Base-by-base conservation (phyloP, 2,888 invertebrate genomes). In the Zelleria hepariella region DNA sequence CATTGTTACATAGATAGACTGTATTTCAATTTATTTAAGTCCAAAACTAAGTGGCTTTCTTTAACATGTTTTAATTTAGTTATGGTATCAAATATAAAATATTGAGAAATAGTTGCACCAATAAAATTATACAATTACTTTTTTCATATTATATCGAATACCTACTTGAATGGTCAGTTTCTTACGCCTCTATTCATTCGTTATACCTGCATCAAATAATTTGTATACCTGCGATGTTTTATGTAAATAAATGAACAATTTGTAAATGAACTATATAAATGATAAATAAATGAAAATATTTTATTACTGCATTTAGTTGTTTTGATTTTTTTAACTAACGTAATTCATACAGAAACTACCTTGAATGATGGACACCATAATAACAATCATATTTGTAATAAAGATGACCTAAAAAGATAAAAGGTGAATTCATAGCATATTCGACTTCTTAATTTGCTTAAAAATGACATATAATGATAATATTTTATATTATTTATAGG, bases 241-340 rank as follows among this genome's bases (percentile, higher is more conserved):
- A 72, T 86, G 86, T 86, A 87, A 82, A 82, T 82, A 82, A 70
- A 71, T 68, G 47, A 48, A 48, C 47, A 66, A 70, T 78, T 74
- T 82, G 78, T 85, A 84, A 80, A 78, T 77, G 76, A 77, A 57
- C 24, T 24, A 57, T 24, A 25, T 42, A 42, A 42, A 57, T 70
- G 75, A 73, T 71, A 68, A 81, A 82, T 80, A 80, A 84, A 83
- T 76, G 79, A 86, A 85, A 82, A 77, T 87, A 87, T 87, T 87
- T 87, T 87, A 87, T 85, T 86, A 83, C 76, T 77, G 73, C 74
- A 76, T 59, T 8, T 7, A 54, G 61, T 71, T 62, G 71, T 77
- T 76, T 77, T 70, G 32, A 15, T 32, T 42, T 42, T 5, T 15
- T 42, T 3, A 2, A 42, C 10, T 42, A 42, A 10, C 32, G 10